Evolutionary conservation across 2,797 vertebrate genomes (phyloP).

Genomic region (Gymnodraco acuticeps): DNA sequence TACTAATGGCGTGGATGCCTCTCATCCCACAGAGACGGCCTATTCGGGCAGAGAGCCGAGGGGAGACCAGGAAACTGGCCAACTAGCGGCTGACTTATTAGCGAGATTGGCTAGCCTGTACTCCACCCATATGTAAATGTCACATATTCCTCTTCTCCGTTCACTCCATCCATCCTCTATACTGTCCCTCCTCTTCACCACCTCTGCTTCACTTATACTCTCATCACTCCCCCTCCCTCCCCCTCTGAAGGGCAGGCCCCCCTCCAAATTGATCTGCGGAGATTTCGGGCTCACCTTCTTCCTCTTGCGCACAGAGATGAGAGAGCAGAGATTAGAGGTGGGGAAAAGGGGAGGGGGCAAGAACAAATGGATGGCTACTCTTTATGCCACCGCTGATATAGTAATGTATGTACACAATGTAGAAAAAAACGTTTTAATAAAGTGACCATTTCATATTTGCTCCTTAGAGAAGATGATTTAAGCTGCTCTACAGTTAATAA

Average conservation of each 20-base stretch:
- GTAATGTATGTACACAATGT: slow-evolving; percentile 67
- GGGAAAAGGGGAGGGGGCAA: slow-evolving; percentile 58
- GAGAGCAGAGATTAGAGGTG: slow-evolving; percentile 72
- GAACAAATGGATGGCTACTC: slow-evolving; percentile 71
- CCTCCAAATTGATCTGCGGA: slow-evolving; percentile 80
- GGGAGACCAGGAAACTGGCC: slow-evolving; percentile 91
- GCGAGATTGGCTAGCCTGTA: slow-evolving; percentile 86
- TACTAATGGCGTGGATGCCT: slow-evolving; percentile 79
- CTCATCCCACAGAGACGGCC: slow-evolving; percentile 90
- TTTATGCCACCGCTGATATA: slow-evolving; percentile 62
- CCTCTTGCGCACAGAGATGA: slow-evolving; percentile 65
- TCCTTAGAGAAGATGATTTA: slow-evolving; percentile 13
- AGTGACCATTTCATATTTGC: slow-evolving; percentile 1
- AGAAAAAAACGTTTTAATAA: slow-evolving; percentile 39
- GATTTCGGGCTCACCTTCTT: slow-evolving; percentile 77
- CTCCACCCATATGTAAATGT: slow-evolving; percentile 93
- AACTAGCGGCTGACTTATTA: slow-evolving; percentile 95
- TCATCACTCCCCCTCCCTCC: background rate
- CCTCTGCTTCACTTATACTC: slow-evolving; percentile 25
- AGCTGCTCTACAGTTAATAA: slow-evolving; percentile 35
- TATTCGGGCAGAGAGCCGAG: slow-evolving; percentile 92
- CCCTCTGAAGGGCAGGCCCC: slow-evolving; percentile 90
- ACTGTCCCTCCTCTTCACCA: slow-evolving; percentile 8
- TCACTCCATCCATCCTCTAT: slow-evolving; percentile 27
- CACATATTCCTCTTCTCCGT: slow-evolving; percentile 81